Conservation (phyloP, 1,140 invertebrate species). For the Tetramorium parvispinum region DNA sequence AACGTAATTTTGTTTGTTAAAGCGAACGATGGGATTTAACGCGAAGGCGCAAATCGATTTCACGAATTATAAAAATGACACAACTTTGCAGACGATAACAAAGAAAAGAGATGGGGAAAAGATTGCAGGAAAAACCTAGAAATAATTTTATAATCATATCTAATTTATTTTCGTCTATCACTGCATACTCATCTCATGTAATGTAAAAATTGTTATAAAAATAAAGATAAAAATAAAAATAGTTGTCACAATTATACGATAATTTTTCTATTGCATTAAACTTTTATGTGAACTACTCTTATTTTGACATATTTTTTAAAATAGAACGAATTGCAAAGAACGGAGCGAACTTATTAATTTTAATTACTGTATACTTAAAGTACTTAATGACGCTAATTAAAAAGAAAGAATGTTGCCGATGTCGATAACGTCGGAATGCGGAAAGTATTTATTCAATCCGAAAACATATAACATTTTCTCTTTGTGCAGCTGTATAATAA, state of each 20-base stretch:
- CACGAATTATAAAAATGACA: not conserved
- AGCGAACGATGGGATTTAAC: not conserved
- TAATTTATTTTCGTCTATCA: not conserved
- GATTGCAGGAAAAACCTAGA: not conserved
- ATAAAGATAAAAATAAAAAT: not conserved
- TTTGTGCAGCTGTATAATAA: not conserved
- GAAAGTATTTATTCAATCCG: not conserved
- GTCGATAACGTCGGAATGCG: not conserved
- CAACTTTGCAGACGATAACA: not conserved
- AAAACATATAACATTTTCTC: not conserved
- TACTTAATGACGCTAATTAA: not conserved
- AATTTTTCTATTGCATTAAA: not conserved
- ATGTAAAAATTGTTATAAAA: not conserved
- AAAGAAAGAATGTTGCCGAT: not conserved
- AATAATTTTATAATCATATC: slow-evolving; percentile 6
- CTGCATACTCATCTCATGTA: too few relatives aligned
- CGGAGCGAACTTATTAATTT: not conserved
- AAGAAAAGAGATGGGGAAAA: not conserved
- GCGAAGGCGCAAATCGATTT: not conserved
- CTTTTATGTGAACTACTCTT: not conserved
- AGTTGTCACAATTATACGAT: not conserved
- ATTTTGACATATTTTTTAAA: not conserved
- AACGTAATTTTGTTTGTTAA: not conserved
- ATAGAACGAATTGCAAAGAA: not conserved
- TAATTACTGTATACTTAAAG: not conserved